Conservation (phyloP, 2,888 invertebrate genomes). For the Nycteola revayana region DNA sequence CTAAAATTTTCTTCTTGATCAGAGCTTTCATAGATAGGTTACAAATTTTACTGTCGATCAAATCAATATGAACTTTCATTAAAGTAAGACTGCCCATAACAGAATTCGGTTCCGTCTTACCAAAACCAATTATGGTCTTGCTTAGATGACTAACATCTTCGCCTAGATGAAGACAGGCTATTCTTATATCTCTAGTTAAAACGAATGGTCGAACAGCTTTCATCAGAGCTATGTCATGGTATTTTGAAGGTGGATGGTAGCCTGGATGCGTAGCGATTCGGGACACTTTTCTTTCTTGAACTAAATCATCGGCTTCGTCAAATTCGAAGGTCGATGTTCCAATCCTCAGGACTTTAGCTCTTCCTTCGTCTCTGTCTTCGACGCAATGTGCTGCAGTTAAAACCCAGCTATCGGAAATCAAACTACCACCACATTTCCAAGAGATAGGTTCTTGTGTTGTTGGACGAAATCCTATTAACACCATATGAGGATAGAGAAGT, state of each 20-base stretch:
- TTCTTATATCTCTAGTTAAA: conserved; percentile 79
- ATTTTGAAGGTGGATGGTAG: conserved; percentile 79
- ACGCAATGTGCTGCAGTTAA: conserved; percentile 73
- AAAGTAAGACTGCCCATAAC: conserved; percentile 63
- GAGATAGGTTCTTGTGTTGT: conserved; percentile 25
- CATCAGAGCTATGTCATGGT: conserved; percentile 86
- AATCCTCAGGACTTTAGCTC: conserved; percentile 73
- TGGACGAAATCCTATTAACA: conserved; percentile 65
- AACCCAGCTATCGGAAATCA: conserved; percentile 67
- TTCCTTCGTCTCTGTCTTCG: conserved; percentile 66
- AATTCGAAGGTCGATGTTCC: conserved; percentile 80
- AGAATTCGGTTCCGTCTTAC: conserved; percentile 74
- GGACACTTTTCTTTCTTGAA: conserved; percentile 73
- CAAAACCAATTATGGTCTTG: conserved; percentile 85
- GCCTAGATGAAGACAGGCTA: conserved; percentile 81
- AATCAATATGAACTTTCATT: conserved; percentile 74
- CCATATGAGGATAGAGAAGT: conserved; percentile 84
- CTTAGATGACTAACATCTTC: conserved; percentile 40
- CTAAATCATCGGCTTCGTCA: conserved; percentile 70
- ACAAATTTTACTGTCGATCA: conserved; percentile 51
- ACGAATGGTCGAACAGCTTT: conserved; percentile 71
- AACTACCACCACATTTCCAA: conserved; percentile 74
- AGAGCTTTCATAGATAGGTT: conserved; percentile 64
- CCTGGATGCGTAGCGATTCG: conserved; percentile 77
- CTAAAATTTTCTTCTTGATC: conserved; percentile 57